A percentile compares a stretch with the other conserved stretches of the same genome.
phyloP scores from a whole-genome alignment of 2,797 vertebrate species.

The Enteromius paludinosus region DNA sequence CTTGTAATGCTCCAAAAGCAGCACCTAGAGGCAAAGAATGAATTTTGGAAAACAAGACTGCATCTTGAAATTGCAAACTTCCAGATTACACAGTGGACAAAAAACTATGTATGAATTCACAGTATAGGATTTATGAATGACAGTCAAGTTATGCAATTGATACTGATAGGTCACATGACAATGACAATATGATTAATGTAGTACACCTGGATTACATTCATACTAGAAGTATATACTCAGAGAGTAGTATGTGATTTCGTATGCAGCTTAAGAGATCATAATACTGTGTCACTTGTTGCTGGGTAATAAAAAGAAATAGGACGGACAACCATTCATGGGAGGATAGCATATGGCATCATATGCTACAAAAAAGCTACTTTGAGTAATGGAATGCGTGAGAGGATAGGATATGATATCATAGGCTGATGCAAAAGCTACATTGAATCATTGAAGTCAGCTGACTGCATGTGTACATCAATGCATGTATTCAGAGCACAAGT shows the following conservation, averaged over 20 bases:
- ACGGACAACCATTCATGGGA: not conserved
- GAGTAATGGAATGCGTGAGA: not conserved
- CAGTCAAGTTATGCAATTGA: not conserved
- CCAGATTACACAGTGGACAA: not conserved
- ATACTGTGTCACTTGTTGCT: not conserved
- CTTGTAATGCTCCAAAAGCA: too few relatives aligned
- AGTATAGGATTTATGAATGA: not conserved
- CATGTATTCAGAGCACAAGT: not conserved
- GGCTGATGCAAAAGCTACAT: not conserved
- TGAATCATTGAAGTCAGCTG: slow-evolving; percentile 19
- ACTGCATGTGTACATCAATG: not conserved
- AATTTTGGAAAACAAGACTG: not conserved
- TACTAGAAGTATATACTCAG: not conserved
- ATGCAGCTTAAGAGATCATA: not conserved
- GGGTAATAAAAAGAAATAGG: not conserved
- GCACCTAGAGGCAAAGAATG: too few relatives aligned
- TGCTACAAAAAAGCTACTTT: not conserved
- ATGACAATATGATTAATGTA: not conserved
- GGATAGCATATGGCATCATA: not conserved
- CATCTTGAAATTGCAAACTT: not conserved
- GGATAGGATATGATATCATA: not conserved
- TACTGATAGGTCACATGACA: not conserved
- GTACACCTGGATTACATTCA: not conserved
- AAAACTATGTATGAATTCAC: not conserved
- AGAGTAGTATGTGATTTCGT: not conserved